These are phyloP conservation scores for Yponomeuta cagnagella DNA, from an alignment of 2,888 invertebrate genomes.

Conservation along the genomic window DNA sequence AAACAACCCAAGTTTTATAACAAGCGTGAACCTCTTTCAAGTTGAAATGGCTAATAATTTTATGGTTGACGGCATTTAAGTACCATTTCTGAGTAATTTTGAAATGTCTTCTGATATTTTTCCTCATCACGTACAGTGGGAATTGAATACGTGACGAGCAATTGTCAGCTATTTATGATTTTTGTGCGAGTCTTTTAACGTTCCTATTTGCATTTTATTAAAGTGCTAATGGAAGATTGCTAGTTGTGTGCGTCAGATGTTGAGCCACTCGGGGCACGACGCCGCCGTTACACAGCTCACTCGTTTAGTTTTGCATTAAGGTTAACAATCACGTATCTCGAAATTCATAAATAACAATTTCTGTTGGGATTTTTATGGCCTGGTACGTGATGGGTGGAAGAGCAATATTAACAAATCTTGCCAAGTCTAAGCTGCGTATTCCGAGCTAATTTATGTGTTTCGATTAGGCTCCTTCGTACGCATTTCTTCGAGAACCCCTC, in stretches of 20 bases:
- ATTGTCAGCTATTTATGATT: conserved; percentile 43
- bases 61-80: not conserved
- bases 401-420: conserved; percentile 1
- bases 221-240: conserved; percentile 28
- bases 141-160: conserved; percentile 51
- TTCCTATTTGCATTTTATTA: conserved; percentile 56
- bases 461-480: not conserved
- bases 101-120: conserved; percentile 15
- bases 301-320: not conserved
- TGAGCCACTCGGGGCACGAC: not conserved
- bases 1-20: conserved; percentile 7
- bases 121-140: conserved; percentile 35
- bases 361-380: not conserved
- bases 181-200: conserved; percentile 35
- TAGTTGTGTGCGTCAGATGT: conserved; percentile 11
- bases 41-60: conserved; percentile 7
- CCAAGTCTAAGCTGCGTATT: conserved; percentile 1
- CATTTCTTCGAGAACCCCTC: not conserved
- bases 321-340: not conserved
- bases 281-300: not conserved
- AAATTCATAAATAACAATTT: conserved; percentile 2
- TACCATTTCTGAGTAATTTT: conserved; percentile 1
- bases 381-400: not conserved
- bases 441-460: conserved; percentile 1
- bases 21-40: conserved; percentile 8